Conservation (phyloP, 2,888 invertebrate genomes). For the Platycnemis pennipes region DNA sequence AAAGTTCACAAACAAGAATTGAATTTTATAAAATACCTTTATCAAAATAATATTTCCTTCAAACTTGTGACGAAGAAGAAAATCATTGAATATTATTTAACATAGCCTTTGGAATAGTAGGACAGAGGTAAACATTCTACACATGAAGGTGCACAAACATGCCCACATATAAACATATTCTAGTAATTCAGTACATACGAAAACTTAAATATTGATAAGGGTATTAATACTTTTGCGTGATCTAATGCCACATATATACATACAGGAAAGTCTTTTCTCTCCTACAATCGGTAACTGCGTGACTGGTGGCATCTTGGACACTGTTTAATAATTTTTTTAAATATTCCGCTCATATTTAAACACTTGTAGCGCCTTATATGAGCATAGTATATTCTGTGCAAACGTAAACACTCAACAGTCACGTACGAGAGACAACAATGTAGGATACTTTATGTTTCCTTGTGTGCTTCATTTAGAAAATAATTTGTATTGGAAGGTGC, state of each 20-base stretch:
- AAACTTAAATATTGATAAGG: background rate
- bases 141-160: background rate
- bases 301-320: background rate
- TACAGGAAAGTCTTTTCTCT: background rate
- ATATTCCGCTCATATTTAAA: background rate
- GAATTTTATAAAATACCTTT: background rate
- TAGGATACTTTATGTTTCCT: background rate
- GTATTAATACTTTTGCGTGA: background rate
- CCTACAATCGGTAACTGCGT: background rate
- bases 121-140: background rate
- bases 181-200: background rate
- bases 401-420: background rate
- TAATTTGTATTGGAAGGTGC: background rate
- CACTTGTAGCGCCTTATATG: background rate
- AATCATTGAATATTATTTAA: background rate
- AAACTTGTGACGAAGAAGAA: background rate
- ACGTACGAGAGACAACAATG: background rate
- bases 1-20: background rate
- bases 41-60: background rate
- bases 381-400: background rate
- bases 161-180: background rate
- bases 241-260: background rate
- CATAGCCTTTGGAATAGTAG: background rate
- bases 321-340: background rate
- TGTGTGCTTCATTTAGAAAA: conserved; percentile 1